Base-by-base conservation (phyloP, 2,888 invertebrate species). In the Phorcus lineatus region DNA sequence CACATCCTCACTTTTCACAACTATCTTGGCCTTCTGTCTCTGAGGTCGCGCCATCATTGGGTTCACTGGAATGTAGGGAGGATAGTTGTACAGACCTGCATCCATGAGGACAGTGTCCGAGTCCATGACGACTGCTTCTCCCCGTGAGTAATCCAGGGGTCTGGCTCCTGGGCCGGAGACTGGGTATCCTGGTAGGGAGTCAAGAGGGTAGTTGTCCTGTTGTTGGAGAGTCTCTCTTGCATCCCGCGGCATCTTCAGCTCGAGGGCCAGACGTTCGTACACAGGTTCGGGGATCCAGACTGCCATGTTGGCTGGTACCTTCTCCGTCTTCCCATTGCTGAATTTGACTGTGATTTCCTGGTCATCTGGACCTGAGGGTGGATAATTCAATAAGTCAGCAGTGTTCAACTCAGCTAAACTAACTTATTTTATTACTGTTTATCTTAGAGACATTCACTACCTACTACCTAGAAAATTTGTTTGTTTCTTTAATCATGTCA, bases 271-370 rank as follows among this genome's bases (percentile, higher is more conserved):
- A 31, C 93, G 84, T 77, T 93, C 92, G 82, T 89, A 92, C 75
- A 93, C 87, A 17, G 87, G 84, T 40, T 85, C 84, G 2, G 93
- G 93, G 7, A 92, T 88, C 92, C 93, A 93, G 22, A 92, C 85
- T 16, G 92, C 92, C 19, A 82, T 84, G 79, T 90, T 86, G 7
- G 75, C 67, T 0, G 87, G 80, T 6, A 92, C 86, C 52, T 86
- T 88, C n/a, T 86, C 89, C 22, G 91, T 90, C 78, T 87, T 88
- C 16, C 93, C 91, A 86, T 92, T 90, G 74, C 89, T 87, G 79
- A 93, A 92, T 28, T 89, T 88, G 1, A 92, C 92, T 2, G 91
- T 89, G 13, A 92, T 84, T 55, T 86, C 77, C n/a, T 84, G 79
- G 80, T 92, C 91, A 76, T 87, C 87, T 1, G 90, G 89, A 62